Evolutionary conservation across 2,888 invertebrate genomes (phyloP).

Genomic region (Muscina levida): DNA sequence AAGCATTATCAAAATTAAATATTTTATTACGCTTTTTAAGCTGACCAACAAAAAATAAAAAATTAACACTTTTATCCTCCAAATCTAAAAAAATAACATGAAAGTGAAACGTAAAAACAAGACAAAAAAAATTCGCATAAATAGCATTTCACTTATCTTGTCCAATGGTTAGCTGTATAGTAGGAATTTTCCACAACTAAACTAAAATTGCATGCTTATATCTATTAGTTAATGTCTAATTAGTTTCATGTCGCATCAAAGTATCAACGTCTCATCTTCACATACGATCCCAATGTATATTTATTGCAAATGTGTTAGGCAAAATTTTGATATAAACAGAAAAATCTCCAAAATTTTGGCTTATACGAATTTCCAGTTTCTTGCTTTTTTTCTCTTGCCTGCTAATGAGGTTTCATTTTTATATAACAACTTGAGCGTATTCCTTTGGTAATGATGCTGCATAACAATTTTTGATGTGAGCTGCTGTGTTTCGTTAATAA

Average conservation of each 20-base stretch:
- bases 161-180: neutral
- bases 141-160: neutral
- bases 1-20: slow-evolving; percentile 36
- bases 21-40: slow-evolving; percentile 19
- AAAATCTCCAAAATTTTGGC: neutral
- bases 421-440: slow-evolving; percentile 12
- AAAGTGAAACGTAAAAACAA: slow-evolving; percentile 24
- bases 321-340: neutral
- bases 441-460: slow-evolving; percentile 11
- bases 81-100: slow-evolving; percentile 14
- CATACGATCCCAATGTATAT: neutral
- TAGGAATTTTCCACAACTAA: neutral
- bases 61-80: slow-evolving; percentile 5
- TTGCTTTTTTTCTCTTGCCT: neutral
- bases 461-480: slow-evolving; percentile 32
- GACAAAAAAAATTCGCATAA: neutral
- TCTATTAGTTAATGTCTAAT: slow-evolving; percentile 62
- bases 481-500: slow-evolving; percentile 13
- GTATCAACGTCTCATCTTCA: neutral
- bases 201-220: slow-evolving; percentile 61
- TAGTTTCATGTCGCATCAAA: slow-evolving; percentile 61
- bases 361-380: neutral
- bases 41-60: slow-evolving; percentile 1
- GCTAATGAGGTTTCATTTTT: slow-evolving; percentile 28
- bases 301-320: neutral